phyloP scores from a whole-genome alignment of 2,888 invertebrate species.

The Volucella inflata region DNA sequence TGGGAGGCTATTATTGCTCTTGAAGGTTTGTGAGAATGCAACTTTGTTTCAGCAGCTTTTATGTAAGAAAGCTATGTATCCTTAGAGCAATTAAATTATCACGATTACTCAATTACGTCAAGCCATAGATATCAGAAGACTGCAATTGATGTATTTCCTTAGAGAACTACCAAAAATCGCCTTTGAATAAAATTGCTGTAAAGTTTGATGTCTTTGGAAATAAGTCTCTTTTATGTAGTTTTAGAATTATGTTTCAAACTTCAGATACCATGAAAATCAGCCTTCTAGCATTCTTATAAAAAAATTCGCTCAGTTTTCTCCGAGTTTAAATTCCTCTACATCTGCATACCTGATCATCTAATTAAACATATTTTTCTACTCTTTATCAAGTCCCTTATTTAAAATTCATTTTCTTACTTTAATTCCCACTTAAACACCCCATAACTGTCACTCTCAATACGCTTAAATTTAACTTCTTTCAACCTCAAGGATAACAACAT shows the following conservation, averaged over 20 bases:
- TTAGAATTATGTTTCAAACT: background rate
- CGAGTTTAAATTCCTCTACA: background rate
- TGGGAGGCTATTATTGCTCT: background rate
- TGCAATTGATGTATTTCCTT: no score
- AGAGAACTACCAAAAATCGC: no score
- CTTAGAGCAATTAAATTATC: no score
- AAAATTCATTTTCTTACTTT: slow-evolving; percentile 15
- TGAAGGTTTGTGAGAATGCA: slow-evolving; percentile 15
- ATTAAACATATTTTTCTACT: background rate
- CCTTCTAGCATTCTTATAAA: background rate
- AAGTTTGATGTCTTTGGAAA: no score
- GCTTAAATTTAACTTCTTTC: slow-evolving; percentile 61
- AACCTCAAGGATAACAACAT: slow-evolving; percentile 69
- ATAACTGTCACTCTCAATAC: slow-evolving; percentile 70
- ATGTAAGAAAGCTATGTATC: no score
- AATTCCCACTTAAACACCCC: slow-evolving; percentile 72
- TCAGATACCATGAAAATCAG: background rate
- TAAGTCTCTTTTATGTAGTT: background rate
- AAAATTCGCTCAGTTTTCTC: slow-evolving; percentile 24
- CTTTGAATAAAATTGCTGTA: no score
- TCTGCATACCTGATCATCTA: background rate
- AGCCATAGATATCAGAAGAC: no score
- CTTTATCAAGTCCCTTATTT: background rate
- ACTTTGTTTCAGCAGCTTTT: slow-evolving; percentile 18
- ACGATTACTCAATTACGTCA: no score